phyloP scores from a whole-genome alignment of 1,140 invertebrate species.

The Cydia strobilella region DNA sequence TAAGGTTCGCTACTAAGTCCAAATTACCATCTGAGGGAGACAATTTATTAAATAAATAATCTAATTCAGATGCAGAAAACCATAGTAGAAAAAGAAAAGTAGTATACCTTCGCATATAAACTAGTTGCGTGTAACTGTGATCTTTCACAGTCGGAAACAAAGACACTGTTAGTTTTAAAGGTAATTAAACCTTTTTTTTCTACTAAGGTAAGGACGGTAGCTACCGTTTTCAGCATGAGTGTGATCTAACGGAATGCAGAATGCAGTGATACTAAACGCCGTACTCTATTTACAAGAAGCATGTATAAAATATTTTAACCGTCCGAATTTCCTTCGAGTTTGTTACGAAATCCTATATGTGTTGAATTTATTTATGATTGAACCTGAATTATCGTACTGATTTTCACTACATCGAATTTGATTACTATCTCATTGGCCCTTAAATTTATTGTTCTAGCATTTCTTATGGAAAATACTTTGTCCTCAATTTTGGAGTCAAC shows the following conservation, averaged over 20 bases:
- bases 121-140: too few relatives aligned
- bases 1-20: constrained; percentile 5
- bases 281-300: constrained; percentile 11
- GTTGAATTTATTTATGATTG: constrained; percentile 18
- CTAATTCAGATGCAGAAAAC: neutral
- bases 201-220: neutral
- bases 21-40: neutral
- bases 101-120: neutral
- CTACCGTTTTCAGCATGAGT: constrained; percentile 26
- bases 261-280: constrained; percentile 30
- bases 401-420: constrained; percentile 3
- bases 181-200: neutral
- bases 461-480: neutral
- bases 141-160: neutral
- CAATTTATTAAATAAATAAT: neutral
- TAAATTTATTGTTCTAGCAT: neutral
- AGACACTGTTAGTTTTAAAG: neutral
- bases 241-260: constrained; percentile 28
- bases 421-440: neutral
- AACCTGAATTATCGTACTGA: constrained; percentile 10
- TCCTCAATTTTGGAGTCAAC: too few relatives aligned
- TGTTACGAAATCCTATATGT: neutral
- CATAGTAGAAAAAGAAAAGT: constrained; percentile 1
- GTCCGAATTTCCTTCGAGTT: neutral
- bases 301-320: constrained; percentile 15